Evolutionary conservation across 1,140 invertebrate species (phyloP), one percentile per base, ranked within the genome.

Genomic region (Micrasema minimum): DNA sequence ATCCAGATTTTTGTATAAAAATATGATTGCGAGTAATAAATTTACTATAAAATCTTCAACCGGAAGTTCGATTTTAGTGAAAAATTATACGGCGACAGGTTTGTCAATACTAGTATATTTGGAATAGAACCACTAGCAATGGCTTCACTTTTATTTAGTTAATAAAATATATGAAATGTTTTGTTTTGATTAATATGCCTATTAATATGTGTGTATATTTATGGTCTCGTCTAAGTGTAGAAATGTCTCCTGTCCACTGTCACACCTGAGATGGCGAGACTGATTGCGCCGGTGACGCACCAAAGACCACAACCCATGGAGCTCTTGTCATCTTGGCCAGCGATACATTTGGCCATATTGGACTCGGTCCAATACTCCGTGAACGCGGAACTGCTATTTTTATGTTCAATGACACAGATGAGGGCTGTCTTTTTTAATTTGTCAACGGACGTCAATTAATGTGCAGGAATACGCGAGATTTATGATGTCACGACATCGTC

Each of bases 311-410:
- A 43, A 11, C 10, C 11, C n/a, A 14, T 23, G 7, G 20, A 53
- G 20, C 18, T n/a, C 12, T n/a, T 26, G 20, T 18, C 31, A 35
- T 59, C 37, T 12, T 11, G 37, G 10, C 55, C 55, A 41, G 9
- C 38, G 37, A 59, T 59, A 59, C 55, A 59, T 59, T 59, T 59
- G 55, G 37, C 35, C 37, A 59, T 59, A 41, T 59, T 59, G 55
- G 55, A 59, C 55, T 11, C 37, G 1, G 37, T 31, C 55, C 55
- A 59, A 59, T 38, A 22, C 14, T 12, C 55, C 48, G 7, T 59
- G 55, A 59, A 59, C 38, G 55, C 55, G 55, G 55, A 59, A 59
- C 35, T 35, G 37, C 37, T 59, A 59, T 59, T 59, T 41, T 59
- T 41, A 23, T 59, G 20, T 59, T 38, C 55, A 59, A 38, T 59